Percentiles rank a stretch among this genome's conserved stretches.
These are phyloP conservation scores for Conops quadrifasciatus DNA, from an alignment of 2,888 invertebrate genomes.

Conservation along the genomic window DNA sequence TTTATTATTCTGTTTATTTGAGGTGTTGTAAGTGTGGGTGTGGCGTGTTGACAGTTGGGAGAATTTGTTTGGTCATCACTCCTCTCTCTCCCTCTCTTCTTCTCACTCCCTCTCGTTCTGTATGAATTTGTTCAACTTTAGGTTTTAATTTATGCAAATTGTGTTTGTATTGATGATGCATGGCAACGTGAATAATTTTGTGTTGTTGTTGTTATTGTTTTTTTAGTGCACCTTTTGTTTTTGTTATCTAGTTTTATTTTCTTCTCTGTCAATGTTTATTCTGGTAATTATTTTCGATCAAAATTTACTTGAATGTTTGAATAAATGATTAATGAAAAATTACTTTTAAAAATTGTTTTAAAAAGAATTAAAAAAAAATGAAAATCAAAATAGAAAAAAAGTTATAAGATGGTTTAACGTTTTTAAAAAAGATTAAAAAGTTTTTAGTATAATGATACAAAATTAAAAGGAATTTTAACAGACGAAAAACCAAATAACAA, in stretches of 20 bases:
- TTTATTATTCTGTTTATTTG: not conserved
- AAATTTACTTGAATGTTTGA: slow-evolving; percentile 1
- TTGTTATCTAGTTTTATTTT: not conserved
- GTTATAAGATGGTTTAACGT: no score
- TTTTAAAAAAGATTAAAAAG: no score
- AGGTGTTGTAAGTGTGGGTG: not conserved
- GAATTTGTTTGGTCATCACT: not conserved
- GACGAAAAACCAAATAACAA: no score
- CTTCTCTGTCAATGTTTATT: not conserved
- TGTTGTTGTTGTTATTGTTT: slow-evolving; percentile 6
- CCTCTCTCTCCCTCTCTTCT: not conserved
- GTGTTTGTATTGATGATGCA: slow-evolving; percentile 23
- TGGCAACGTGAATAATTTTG: not conserved
- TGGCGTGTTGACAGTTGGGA: not conserved
- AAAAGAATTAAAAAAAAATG: not conserved
- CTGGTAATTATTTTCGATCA: slow-evolving; percentile 29
- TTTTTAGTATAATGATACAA: no score
- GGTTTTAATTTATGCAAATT: slow-evolving; percentile 32
- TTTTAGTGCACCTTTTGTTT: not conserved
- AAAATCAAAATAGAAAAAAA: not conserved
- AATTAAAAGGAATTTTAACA: no score
- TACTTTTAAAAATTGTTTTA: not conserved
- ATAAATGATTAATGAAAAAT: slow-evolving; percentile 6
- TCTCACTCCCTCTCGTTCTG: not conserved
- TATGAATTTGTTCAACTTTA: slow-evolving; percentile 15